A percentile compares a stretch with the other conserved stretches of the same genome.
These are phyloP conservation scores for zebrafish (Danio rerio) DNA, from an alignment of 2,113 vertebrate species.

Conservation along the genomic window DNA sequence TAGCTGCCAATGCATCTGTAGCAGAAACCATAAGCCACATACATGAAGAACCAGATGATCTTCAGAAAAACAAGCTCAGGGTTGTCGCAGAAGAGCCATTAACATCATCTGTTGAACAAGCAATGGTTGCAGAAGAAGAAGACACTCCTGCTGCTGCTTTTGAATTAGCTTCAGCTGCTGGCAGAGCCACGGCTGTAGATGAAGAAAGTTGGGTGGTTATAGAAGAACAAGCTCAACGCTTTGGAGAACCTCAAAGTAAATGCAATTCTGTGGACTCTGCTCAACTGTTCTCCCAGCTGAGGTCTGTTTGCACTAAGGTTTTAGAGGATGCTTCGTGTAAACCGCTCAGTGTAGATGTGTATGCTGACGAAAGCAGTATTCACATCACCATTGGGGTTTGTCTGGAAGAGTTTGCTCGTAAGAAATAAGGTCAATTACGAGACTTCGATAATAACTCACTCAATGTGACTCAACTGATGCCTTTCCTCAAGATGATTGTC, in stretches of 20 bases:
- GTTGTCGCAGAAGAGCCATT: neutral
- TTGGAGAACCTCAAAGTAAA: neutral
- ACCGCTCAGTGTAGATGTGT: conserved; percentile 20
- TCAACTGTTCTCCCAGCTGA: conserved; percentile 46
- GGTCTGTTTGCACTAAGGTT: conserved; percentile 48
- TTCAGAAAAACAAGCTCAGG: neutral
- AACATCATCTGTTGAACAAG: neutral
- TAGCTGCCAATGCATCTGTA: no score
- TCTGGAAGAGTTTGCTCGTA: conserved; percentile 24
- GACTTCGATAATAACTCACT: no score
- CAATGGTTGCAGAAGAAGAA: neutral
- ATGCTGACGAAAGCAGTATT: conserved; percentile 29
- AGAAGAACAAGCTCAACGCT: neutral
- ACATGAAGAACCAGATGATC: neutral
- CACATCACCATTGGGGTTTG: conserved; percentile 51
- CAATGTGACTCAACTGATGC: no score
- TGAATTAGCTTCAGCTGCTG: neutral
- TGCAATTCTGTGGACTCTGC: neutral
- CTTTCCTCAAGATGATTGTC: neutral
- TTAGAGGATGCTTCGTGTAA: conserved; percentile 43
- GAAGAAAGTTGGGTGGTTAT: conserved; percentile 47
- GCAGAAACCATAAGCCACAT: neutral
- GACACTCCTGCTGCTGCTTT: no score
- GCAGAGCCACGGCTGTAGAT: neutral
- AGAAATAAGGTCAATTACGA: neutral